These are phyloP conservation scores for Drosophila pseudotakahashii DNA, from an alignment of 2,888 invertebrate genomes.

Conservation along the genomic window DNA sequence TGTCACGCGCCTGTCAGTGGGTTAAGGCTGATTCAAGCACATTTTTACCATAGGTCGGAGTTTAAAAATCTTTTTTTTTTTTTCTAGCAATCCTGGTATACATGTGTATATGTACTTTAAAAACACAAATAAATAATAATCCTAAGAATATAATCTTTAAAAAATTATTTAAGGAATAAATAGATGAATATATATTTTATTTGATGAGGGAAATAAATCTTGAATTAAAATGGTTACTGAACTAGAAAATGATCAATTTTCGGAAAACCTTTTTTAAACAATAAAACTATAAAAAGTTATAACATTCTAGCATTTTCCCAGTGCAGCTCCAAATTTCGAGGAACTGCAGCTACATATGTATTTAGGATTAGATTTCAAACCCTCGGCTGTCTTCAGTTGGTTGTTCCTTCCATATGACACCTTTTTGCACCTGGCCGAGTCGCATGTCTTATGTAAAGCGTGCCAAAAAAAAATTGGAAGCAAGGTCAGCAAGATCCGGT, in stretches of 20 bases:
- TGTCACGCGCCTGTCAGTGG: slow-evolving; percentile 31
- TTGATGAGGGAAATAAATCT: background rate
- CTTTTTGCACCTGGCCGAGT: slow-evolving; percentile 39
- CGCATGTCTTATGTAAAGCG: slow-evolving; percentile 50
- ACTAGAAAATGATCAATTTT: too few species aligned
- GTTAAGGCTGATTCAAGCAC: slow-evolving; percentile 16
- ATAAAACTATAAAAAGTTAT: too few species aligned
- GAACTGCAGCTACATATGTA: background rate
- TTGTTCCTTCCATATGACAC: slow-evolving; percentile 2
- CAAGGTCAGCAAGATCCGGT: slow-evolving; percentile 49
- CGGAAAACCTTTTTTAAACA: too few species aligned
- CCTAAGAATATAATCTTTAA: background rate
- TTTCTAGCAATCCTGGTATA: too few species aligned
- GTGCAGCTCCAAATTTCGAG: background rate
- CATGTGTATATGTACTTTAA: too few species aligned
- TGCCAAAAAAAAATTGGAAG: slow-evolving; percentile 36
- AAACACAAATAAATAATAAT: background rate
- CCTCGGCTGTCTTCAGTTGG: background rate
- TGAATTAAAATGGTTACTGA: too few species aligned
- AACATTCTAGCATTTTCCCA: background rate
- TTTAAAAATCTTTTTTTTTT: background rate
- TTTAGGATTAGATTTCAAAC: background rate
- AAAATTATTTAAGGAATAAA: background rate
- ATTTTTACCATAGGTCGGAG: slow-evolving; percentile 20
- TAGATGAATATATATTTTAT: background rate